These are phyloP conservation scores for Podarcis cretensis DNA, from an alignment of 2,113 vertebrate genomes.

Conservation along the genomic window DNA sequence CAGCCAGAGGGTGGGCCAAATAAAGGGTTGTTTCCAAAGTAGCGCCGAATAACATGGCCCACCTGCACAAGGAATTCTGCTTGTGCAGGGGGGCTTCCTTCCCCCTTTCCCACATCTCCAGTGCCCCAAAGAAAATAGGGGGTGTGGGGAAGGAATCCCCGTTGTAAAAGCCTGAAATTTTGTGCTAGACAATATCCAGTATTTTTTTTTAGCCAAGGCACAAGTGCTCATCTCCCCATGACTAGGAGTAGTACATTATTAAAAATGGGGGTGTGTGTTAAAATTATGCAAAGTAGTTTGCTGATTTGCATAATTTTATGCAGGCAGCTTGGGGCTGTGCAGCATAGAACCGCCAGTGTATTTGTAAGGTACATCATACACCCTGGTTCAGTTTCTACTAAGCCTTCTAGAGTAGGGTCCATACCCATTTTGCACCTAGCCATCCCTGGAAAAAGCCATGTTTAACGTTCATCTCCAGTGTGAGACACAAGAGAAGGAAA, in stretches of 20 bases:
- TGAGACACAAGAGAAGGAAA: background rate
- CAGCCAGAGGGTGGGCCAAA: background rate
- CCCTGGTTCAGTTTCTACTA: background rate
- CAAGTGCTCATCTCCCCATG: background rate
- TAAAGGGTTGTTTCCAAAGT: too few species aligned
- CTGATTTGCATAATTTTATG: background rate
- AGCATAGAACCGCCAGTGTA: too few species aligned
- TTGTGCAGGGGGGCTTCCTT: too few species aligned
- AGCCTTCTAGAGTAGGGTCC: conserved; percentile 2
- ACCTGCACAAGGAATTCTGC: too few species aligned
- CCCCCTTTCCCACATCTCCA: too few species aligned
- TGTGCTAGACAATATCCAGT: too few species aligned
- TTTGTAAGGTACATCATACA: too few species aligned
- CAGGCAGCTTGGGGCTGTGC: background rate
- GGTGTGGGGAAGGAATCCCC: background rate
- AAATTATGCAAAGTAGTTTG: background rate
- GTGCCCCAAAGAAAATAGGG: too few species aligned
- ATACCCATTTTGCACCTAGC: background rate
- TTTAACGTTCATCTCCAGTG: conserved; percentile 18
- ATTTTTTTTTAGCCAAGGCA: too few species aligned
- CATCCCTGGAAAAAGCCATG: conserved; percentile 7
- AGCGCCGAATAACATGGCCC: too few species aligned
- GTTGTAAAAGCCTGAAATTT: too few species aligned
- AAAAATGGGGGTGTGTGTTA: background rate
- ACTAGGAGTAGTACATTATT: background rate